Evolutionary conservation across 2,113 vertebrate genomes (phyloP), one percentile per base, ranked within the genome.

Genomic region (Zapornia atra): DNA sequence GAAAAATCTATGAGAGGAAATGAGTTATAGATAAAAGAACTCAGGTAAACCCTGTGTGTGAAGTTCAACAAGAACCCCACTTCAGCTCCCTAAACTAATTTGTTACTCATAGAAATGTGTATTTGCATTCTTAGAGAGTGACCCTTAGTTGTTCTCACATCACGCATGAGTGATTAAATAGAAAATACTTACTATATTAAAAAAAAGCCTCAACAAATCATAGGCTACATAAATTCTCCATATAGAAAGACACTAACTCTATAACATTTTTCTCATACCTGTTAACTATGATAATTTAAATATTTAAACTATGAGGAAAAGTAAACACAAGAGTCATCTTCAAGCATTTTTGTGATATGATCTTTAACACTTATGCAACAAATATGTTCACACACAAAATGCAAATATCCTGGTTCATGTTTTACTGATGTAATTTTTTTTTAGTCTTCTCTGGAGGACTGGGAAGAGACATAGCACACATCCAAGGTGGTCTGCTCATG

Each of bases 111-210:
- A 94, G 79, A 66, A 77, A 85, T 73, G 42, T 77, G 31, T 24
- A n/a, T 92, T 88, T 96, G 31, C 10, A 78, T 85, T 95, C 89
- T 94, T 82, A 42, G 24, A 59, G 38, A 66, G 22, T 91, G 81
- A 96, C 82, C 82, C 56, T 59, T 26, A 31, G 77, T 24, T 31
- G 28, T 82, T 85, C 75, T 96, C 66, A 97, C 48, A 82, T 93
- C 96, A 95, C 87, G 59, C 63, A 42, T 65, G 48, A 80, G 73
- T 94, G 94, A 96, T 95, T 96, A 97, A 96, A 40, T 81, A 53
- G 17, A 94, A 88, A 92, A 90, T 93, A 90, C 94, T 93, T 89
- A 38, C 9, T 78, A 36, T 53, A 91, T 46, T 72, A 51, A 59
- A 88, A 68, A 68, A 86, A 61, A 50, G 1, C 34, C 48, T 83